Evolutionary conservation across 1,140 invertebrate genomes (phyloP), one percentile per base, ranked within the genome.

Genomic region (Sweltsa coloradensis): DNA sequence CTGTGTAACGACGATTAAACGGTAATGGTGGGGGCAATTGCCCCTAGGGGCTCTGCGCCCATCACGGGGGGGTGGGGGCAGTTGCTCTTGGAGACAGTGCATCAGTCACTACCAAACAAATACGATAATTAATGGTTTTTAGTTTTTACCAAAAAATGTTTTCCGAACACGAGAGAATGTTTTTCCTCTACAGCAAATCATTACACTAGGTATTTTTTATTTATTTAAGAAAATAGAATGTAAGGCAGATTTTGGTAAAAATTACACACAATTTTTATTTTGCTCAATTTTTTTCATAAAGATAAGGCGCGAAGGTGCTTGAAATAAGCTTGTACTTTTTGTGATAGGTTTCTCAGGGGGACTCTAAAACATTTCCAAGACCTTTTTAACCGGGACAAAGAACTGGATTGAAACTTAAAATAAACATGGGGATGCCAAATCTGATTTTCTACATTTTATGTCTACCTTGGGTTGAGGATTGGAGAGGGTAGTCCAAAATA

Each of bases 231-330:
- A 73, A 72, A 72, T 74, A 72, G 70, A 75, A 74, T 76, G 67
- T 70, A 75, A 75, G 73, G 74, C 74, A 76, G 74, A 75, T 74
- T 75, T 75, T 75, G 66, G 71, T 69, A 56, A 62, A 62, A 69
- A 67, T 72, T 68, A 74, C 69, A 75, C 71, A 71, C 69, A 71
- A 68, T 70, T 68, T 67, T 55, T 62, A 57, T 65, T 67, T 66
- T 67, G 63, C 53, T 53, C 45, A 57, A 57, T 64, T 63, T 67
- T 68, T 68, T 63, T 70, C 67, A 69, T 68, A 71, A 71, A 74
- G 74, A 75, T 77, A 77, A 77, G 74, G 74, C 74, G 74, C 74
- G 73, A 74, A 77, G 74, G 74, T 77, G 74, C 74, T 76, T 76
- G 70, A 74, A 77, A 73, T 74, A 76, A 76, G 74, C 74, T 77